These are phyloP conservation scores for Boulengeromyrus knoepffleri DNA, from an alignment of 2,113 vertebrate species.

Conservation along the genomic window DNA sequence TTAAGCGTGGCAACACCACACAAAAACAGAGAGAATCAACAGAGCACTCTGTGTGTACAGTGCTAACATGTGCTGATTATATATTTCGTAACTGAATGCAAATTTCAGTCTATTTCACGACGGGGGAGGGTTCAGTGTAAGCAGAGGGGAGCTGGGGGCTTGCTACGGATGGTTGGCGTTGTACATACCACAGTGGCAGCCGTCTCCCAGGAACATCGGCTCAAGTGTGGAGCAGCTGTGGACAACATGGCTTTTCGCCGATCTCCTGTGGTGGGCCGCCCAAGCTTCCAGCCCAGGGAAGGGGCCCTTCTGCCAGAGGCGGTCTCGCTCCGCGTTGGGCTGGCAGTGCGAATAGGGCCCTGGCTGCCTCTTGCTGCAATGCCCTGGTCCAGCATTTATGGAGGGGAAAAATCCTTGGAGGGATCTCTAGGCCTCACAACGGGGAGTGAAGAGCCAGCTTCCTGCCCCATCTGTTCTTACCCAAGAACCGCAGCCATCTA, in stretches of 20 bases:
- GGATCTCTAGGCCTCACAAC: not conserved
- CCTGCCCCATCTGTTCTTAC: not conserved
- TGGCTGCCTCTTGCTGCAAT: not conserved
- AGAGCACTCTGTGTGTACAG: not conserved
- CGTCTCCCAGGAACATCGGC: not conserved
- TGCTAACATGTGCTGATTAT: not conserved
- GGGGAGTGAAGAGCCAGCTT: not conserved
- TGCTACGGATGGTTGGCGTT: not conserved
- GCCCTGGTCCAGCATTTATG: not conserved
- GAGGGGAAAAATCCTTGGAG: not conserved
- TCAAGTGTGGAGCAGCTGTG: not conserved
- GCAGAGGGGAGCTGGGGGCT: not conserved
- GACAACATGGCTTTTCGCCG: not conserved
- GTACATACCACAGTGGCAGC: not conserved
- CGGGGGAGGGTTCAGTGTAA: not conserved
- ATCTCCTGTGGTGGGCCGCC: not conserved
- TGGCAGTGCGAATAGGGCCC: not conserved
- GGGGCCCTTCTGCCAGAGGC: not conserved
- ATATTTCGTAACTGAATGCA: not conserved
- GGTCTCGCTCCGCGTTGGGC: not conserved
- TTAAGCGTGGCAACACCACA: not conserved
- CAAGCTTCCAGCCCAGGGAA: not conserved
- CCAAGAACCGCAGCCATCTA: not conserved
- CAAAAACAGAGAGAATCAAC: not conserved
- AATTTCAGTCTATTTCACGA: not conserved